Evolutionary conservation across 2,888 invertebrate genomes (phyloP), one percentile per base, ranked within the genome.

Genomic region (Morpho achilles): DNA sequence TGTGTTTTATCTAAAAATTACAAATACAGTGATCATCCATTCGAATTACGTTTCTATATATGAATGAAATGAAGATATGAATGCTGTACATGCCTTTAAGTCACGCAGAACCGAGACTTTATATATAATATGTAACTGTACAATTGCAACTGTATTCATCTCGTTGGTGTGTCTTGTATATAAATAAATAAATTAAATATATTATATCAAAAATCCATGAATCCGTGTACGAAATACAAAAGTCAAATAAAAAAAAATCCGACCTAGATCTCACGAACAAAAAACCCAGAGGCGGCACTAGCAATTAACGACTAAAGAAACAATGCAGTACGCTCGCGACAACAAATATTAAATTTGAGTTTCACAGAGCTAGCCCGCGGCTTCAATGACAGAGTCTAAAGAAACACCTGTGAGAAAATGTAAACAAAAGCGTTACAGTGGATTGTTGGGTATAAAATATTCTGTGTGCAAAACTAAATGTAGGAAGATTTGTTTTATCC

Each of bases 261-360:
- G 89, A 88, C 88, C 89, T 75, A 87, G 85, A 89, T 89, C 88
- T 77, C 88, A 89, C 87, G 88, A 71, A 79, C 71, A 75, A 75
- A 75, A 73, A 86, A 83, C 23, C 54, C 48, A 22, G 42, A 41
- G 48, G 54, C 42, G 23, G 32, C 23, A 54, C 54, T 42, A 45
- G 16, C 48, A 54, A 54, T 54, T 48, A 54, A 85, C 85, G 73
- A 76, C 73, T 72, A 72, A 76, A 75, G 75, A 77, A 79, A 88
- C 88, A 87, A 88, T 87, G 79, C 79, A 66, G 23, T 10, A 66
- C 73, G 73, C 75, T 81, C 84, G 76, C 82, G 87, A 85, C 84
- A 85, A 16, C 74, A 76, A 79, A 82, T 82, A 84, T 83, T 80
- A 82, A 76, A 79, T 77, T 76, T 76, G 77, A 82, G 79, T 85